A percentile compares a stretch with the other conserved stretches of the same genome.
phyloP scores from a whole-genome alignment of 2,888 invertebrate genomes.

The Drosophila ustulata region DNA sequence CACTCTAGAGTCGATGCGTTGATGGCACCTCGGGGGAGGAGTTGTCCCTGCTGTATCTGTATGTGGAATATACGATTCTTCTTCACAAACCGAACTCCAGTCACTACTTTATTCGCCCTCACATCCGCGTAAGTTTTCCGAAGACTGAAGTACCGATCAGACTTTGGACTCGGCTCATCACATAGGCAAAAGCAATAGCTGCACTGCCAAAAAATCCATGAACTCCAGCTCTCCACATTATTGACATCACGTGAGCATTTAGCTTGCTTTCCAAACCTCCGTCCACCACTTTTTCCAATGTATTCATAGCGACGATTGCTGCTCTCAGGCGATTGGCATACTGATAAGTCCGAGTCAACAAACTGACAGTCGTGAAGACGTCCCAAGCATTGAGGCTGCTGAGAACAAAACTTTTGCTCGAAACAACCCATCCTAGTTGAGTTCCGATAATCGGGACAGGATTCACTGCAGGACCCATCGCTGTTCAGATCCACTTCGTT shows the following conservation, averaged over 20 bases:
- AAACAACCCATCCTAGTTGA: conserved; percentile 90
- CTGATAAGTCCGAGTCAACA: too few relatives aligned
- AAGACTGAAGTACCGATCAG: conserved; percentile 93
- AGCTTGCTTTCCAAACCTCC: conserved; percentile 87
- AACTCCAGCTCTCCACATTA: conserved; percentile 93
- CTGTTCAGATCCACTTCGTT: too few relatives aligned
- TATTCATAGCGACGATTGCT: conserved; percentile 86
- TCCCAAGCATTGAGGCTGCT: conserved; percentile 79
- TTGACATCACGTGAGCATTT: background rate
- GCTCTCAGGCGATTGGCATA: conserved; percentile 85
- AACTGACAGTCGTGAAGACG: too few relatives aligned
- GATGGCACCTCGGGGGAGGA: conserved; percentile 89
- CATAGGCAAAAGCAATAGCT: conserved; percentile 96
- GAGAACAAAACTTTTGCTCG: conserved; percentile 89
- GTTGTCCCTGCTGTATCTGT: conserved; percentile 91
- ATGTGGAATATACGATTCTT: conserved; percentile 91
- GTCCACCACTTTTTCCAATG: conserved; percentile 89
- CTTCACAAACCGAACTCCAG: conserved; percentile 92
- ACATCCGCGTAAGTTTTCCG: conserved; percentile 87
- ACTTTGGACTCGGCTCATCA: conserved; percentile 89
- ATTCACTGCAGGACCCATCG: conserved; percentile 89
- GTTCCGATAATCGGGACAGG: conserved; percentile 91
- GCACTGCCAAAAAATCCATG: conserved; percentile 86
- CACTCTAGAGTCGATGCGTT: conserved; percentile 88
- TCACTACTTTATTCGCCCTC: conserved; percentile 89